Evolutionary conservation across 2,888 invertebrate genomes (phyloP), one percentile per base, ranked within the genome.

Genomic region (Dolichomitus sp.): DNA sequence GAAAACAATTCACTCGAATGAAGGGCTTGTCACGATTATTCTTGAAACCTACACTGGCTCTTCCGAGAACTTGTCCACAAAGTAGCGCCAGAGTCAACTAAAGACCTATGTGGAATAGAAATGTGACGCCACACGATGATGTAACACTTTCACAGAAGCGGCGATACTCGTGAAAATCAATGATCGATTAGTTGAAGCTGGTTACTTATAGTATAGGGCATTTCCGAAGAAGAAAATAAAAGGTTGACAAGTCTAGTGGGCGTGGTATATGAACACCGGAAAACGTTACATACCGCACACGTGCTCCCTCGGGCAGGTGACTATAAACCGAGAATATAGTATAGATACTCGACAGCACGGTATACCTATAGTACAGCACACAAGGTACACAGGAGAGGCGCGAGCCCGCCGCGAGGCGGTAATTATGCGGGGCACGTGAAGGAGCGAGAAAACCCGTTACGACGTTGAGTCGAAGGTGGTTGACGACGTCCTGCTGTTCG

Each of bases 391-490:
- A 54, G 12, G 61, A 17, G 37, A 68, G 74, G 79, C 70, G 75
- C 61, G 84, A 80, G 84, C 48, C 72, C 48, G 70, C 19, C 72
- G 80, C 70, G 75, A 72, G 80, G 80, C 83, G 82, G 78, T 89
- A 89, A 89, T 90, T 89, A 90, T 89, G 87, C 88, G 27, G 84
- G 81, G 87, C 88, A 89, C 89, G 89, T 88, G 86, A 86, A 88
- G 84, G 80, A 88, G 84, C 85, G 86, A 80, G 78, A 87, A 85
- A 88, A 87, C 86, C 89, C 89, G 89, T 90, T 89, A 90, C 73
- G 69, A 77, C 52, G 75, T 84, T 61, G 23, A 45, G 65, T 61
- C 59, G 73, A 82, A 76, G 77, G 42, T 59, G 61, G 52, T 54
- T 48, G 59, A 69, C 61, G 59, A 69, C 69, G 82, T 75, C 74